These are phyloP conservation scores for Oceanites oceanicus DNA, from an alignment of 2,113 vertebrate species.

Conservation along the genomic window DNA sequence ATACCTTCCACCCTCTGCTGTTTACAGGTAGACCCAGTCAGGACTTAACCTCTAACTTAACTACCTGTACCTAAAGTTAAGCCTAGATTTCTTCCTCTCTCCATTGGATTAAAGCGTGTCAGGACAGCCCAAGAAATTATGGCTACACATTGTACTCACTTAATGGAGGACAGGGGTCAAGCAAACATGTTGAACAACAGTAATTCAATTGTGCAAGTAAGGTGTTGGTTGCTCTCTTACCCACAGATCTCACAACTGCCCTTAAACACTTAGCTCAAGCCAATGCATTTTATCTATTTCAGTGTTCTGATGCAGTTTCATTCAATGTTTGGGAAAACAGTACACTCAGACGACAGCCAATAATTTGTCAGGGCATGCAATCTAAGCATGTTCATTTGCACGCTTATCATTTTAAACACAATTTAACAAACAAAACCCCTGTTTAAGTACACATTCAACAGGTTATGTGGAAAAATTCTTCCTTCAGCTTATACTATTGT, in stretches of 20 bases:
- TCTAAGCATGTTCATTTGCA: background rate
- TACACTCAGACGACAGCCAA: background rate
- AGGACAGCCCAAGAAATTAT: background rate
- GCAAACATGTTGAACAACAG: background rate
- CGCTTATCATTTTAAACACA: background rate
- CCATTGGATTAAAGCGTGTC: rapidly evolving
- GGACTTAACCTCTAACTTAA: background rate
- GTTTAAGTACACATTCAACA: background rate
- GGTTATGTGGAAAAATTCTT: background rate
- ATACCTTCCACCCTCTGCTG: background rate
- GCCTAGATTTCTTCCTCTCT: background rate
- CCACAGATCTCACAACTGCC: background rate
- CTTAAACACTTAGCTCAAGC: background rate
- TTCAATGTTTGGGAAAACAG: background rate
- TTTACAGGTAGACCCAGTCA: background rate
- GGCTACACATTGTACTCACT: background rate
- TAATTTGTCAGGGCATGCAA: background rate
- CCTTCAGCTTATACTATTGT: background rate
- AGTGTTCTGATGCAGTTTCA: background rate
- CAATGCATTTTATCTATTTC: background rate
- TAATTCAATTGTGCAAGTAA: background rate
- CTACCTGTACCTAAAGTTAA: background rate
- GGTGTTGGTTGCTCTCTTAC: background rate
- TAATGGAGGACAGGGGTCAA: background rate
- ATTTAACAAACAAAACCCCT: background rate